Percentiles rank a stretch among this genome's conserved stretches.
phyloP scores from a whole-genome alignment of 2,888 invertebrate species.

The Tetragonula carbonaria region DNA sequence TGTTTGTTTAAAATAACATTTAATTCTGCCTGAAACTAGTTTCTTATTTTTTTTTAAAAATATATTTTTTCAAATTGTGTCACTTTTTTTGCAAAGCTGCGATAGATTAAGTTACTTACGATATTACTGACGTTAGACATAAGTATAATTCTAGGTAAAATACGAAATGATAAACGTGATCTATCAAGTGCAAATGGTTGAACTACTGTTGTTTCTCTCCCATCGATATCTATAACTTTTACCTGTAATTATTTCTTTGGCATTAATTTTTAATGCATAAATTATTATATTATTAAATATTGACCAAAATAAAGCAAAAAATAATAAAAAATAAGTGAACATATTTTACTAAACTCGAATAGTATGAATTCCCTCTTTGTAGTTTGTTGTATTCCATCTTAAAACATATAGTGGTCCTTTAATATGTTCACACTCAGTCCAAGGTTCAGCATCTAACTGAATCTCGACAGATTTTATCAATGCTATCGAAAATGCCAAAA shows the following conservation, averaged over 20 bases:
- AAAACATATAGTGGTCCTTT: slow-evolving; percentile 90
- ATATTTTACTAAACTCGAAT: slow-evolving; percentile 85
- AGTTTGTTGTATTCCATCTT: slow-evolving; percentile 90
- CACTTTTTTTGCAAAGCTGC: too few species aligned
- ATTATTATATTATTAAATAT: background rate
- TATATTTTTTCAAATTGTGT: too few species aligned
- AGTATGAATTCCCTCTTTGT: slow-evolving; percentile 88
- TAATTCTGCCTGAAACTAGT: too few species aligned
- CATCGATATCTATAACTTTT: slow-evolving; percentile 86
- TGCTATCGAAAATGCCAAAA: slow-evolving; percentile 91
- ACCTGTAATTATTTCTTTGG: slow-evolving; percentile 83
- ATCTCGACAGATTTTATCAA: slow-evolving; percentile 88
- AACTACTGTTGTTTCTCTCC: slow-evolving; percentile 85
- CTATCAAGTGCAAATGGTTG: slow-evolving; percentile 93
- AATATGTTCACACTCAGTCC: slow-evolving; percentile 87
- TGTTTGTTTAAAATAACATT: too few species aligned
- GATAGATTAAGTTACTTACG: slow-evolving; percentile 85
- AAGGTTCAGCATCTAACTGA: slow-evolving; percentile 87
- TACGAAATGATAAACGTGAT: slow-evolving; percentile 87
- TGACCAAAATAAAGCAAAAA: background rate
- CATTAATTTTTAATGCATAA: background rate
- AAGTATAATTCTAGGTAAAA: slow-evolving; percentile 89
- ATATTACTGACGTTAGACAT: slow-evolving; percentile 91
- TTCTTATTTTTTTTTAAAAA: too few species aligned
- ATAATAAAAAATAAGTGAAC: slow-evolving; percentile 7